A percentile compares a stretch with the other conserved stretches of the same genome.
Conservation (phyloP, 1,140 invertebrate species). For the Chrysopa pallens region DNA sequence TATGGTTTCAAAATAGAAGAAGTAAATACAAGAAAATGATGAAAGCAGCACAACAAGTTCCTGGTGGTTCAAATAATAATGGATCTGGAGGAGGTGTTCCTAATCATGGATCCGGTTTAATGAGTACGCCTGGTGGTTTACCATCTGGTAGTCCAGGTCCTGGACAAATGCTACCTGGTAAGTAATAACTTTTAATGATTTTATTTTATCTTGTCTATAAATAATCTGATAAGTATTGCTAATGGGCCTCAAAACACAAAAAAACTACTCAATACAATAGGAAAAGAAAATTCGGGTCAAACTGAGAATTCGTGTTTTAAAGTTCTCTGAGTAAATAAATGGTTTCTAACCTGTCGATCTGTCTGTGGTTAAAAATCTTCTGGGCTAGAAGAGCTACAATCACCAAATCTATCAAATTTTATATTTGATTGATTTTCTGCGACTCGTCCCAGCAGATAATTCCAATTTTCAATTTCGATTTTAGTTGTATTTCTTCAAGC, state of each 20-base stretch:
- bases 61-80: slow-evolving; percentile 25
- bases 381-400: too few species aligned
- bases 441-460: not conserved
- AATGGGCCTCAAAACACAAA: too few species aligned
- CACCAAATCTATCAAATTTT: too few species aligned
- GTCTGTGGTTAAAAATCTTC: too few species aligned
- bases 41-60: slow-evolving; percentile 50
- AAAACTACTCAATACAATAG: not conserved
- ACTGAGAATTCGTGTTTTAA: not conserved
- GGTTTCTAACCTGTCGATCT: not conserved
- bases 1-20: slow-evolving; percentile 83
- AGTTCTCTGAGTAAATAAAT: not conserved
- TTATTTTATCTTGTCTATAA: too few species aligned
- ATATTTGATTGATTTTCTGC: too few species aligned
- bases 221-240: too few species aligned
- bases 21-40: slow-evolving; percentile 87
- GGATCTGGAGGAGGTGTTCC: slow-evolving; percentile 15
- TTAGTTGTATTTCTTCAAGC: too few species aligned
- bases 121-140: slow-evolving; percentile 16
- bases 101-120: slow-evolving; percentile 13
- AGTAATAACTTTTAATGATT: too few species aligned
- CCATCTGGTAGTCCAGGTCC: slow-evolving; percentile 22
- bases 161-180: slow-evolving; percentile 24
- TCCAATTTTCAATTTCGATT: too few species aligned
- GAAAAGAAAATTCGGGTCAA: not conserved